These are phyloP conservation scores for Dryocosmus kuriphilus DNA, from an alignment of 2,888 invertebrate species.

Conservation along the genomic window DNA sequence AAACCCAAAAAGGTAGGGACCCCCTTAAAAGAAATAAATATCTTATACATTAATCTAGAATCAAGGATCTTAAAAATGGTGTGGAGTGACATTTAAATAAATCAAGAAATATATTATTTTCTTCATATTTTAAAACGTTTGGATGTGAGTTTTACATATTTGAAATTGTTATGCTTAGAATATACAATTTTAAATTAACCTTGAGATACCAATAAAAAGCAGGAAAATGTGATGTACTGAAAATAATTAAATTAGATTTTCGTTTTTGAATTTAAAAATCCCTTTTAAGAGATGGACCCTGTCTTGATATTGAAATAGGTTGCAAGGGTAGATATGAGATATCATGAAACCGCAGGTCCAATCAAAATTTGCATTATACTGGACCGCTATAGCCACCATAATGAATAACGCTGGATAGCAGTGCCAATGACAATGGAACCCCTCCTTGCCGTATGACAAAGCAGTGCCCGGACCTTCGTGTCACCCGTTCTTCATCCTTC, in stretches of 20 bases:
- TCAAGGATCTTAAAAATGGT: no score
- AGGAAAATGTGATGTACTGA: no score
- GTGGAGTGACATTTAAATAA: no score
- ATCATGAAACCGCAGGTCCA: constrained; percentile 58
- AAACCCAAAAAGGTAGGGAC: no score
- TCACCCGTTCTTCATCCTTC: constrained; percentile 50
- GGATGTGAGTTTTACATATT: no score
- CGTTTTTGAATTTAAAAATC: background rate
- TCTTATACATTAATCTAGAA: no score
- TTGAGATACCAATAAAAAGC: no score
- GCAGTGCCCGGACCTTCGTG: constrained; percentile 48
- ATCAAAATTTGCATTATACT: constrained; percentile 59
- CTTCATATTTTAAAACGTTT: no score
- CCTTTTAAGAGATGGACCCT: background rate
- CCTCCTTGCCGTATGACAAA: constrained; percentile 55
- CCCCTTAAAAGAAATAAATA: no score
- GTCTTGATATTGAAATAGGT: background rate
- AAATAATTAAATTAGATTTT: background rate
- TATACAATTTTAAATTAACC: no score
- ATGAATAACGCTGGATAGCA: constrained; percentile 58
- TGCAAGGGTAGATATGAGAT: constrained; percentile 47
- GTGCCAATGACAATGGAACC: constrained; percentile 54
- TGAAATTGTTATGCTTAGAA: no score
- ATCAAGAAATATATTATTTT: no score
- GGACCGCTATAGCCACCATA: constrained; percentile 54